Evolutionary conservation across 1,140 invertebrate genomes (phyloP).

Genomic region (Drosophila pachea): DNA sequence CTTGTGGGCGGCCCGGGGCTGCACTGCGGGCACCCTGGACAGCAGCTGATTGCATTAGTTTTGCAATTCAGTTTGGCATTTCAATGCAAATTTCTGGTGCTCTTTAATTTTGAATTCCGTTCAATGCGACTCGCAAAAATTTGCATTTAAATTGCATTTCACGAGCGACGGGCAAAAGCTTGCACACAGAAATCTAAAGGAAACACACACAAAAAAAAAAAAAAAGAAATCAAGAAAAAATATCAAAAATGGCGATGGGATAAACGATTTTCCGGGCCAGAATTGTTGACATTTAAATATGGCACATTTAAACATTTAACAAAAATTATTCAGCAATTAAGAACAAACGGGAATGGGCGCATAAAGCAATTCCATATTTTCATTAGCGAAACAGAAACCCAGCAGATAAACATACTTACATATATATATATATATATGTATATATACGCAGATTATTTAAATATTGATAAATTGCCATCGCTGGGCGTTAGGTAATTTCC

Average conservation of each 20-base stretch:
- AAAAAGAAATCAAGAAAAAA: neutral
- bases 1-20: constrained; percentile 30
- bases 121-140: constrained; percentile 54
- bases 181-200: no score
- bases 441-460: neutral
- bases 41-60: constrained; percentile 54
- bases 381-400: constrained; percentile 22
- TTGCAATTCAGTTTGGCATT: constrained; percentile 65
- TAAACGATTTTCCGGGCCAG: neutral
- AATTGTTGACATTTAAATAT: constrained; percentile 15
- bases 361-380: constrained; percentile 14
- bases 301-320: constrained; percentile 17
- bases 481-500: constrained; percentile 57
- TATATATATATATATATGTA: neutral
- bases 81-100: constrained; percentile 66
- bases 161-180: constrained; percentile 7
- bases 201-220: neutral
- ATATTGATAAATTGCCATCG: constrained; percentile 20
- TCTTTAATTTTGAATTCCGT: constrained; percentile 71
- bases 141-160: constrained; percentile 75
- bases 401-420: neutral
- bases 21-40: constrained; percentile 3
- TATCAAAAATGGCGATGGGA: neutral
- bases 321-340: constrained; percentile 29
- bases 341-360: constrained; percentile 8